These are phyloP conservation scores for Amorpha juglandis DNA, from an alignment of 2,888 invertebrate genomes.

Conservation along the genomic window DNA sequence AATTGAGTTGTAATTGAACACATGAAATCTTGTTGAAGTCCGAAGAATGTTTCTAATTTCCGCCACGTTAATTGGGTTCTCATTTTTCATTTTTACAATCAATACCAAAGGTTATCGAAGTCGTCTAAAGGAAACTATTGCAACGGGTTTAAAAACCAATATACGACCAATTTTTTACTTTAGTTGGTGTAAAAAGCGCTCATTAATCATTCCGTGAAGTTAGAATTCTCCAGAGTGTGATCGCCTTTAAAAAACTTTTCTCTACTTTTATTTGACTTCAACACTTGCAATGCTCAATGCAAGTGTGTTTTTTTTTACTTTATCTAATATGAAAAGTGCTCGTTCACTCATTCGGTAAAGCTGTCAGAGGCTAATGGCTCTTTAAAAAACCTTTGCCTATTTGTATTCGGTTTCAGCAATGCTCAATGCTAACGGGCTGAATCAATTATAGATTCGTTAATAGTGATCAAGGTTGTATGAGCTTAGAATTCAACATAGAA, in stretches of 20 bases:
- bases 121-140: not conserved
- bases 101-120: not conserved
- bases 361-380: not conserved
- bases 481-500: too few species aligned
- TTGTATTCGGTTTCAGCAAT: not conserved
- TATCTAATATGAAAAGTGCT: not conserved
- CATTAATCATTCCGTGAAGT: not conserved
- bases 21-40: too few species aligned
- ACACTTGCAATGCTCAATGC: too few species aligned
- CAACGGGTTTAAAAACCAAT: not conserved
- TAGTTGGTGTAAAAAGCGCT: not conserved
- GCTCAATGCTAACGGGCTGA: not conserved
- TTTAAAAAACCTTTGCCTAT: not conserved
- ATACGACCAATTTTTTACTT: not conserved
- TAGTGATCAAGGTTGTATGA: too few species aligned
- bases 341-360: not conserved
- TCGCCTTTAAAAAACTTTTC: too few species aligned
- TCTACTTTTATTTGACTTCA: too few species aligned
- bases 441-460: not conserved
- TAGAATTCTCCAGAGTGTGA: too few species aligned
- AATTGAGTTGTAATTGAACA: too few species aligned
- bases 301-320: too few species aligned
- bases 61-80: too few species aligned
- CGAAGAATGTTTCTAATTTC: too few species aligned
- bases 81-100: not conserved